Conservation (phyloP, 1,140 invertebrate genomes). For the Eurosta solidaginis region DNA sequence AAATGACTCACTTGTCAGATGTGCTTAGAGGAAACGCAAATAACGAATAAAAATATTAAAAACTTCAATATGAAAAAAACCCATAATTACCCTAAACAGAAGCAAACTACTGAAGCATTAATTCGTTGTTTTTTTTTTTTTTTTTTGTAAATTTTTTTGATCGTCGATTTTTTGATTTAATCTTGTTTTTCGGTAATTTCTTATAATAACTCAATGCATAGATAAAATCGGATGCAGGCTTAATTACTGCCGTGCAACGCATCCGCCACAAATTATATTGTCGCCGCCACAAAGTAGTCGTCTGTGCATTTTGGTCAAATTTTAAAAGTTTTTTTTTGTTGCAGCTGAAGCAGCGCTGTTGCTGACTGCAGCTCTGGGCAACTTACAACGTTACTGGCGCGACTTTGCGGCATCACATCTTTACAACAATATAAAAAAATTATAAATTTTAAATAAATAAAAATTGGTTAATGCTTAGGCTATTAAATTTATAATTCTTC, state of each 20-base stretch:
- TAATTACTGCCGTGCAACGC: slow-evolving; percentile 15
- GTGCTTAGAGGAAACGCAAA: neutral
- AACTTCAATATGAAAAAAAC: neutral
- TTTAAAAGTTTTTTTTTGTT: neutral
- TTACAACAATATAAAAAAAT: neutral
- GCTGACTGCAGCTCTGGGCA: neutral
- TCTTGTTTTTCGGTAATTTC: neutral
- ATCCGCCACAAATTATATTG: neutral
- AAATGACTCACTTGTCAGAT: neutral
- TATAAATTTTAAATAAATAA: neutral
- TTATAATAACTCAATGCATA: neutral
- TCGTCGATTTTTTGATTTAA: neutral
- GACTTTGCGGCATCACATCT: neutral
- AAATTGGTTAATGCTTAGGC: too few species aligned
- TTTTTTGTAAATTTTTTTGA: neutral
- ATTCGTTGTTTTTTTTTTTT: neutral
- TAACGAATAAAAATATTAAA: neutral
- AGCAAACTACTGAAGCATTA: neutral
- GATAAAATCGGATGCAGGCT: neutral
- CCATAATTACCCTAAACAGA: neutral
- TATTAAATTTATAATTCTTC: neutral
- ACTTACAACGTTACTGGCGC: neutral
- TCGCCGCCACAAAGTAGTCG: too few species aligned
- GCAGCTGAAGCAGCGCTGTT: neutral
- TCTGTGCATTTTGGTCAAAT: neutral